Conservation (phyloP, 1,140 invertebrate genomes). For the Zaprionus vittiger region DNA sequence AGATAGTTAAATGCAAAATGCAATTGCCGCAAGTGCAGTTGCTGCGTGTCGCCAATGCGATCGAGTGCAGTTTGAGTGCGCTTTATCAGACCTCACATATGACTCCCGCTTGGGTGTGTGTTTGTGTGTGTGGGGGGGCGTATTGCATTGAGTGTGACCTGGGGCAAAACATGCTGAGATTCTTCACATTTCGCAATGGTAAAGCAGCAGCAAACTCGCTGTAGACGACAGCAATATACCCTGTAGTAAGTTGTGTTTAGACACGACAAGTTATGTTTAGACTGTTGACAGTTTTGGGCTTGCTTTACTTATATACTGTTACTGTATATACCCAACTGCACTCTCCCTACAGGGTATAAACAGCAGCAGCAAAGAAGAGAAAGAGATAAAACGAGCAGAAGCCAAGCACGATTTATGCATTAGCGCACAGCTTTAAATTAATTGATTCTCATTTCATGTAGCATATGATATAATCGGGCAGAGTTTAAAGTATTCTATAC, state of each 20-base stretch:
- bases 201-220: background rate
- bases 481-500: background rate
- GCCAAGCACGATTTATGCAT: constrained; percentile 27
- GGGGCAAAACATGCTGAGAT: constrained; percentile 6
- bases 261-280: background rate
- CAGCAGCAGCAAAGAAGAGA: constrained; percentile 7
- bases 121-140: constrained; percentile 33
- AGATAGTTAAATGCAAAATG: constrained; percentile 61
- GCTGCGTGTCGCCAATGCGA: constrained; percentile 51
- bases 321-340: background rate
- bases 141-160: constrained; percentile 33
- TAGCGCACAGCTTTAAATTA: constrained; percentile 1
- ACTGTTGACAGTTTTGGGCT: no score
- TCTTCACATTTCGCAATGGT: background rate
- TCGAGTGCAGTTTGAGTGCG: constrained; percentile 62
- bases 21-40: constrained; percentile 52
- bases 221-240: background rate
- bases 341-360: background rate
- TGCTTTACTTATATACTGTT: no score
- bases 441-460: constrained; percentile 9
- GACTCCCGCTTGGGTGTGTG: background rate
- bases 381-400: constrained; percentile 29
- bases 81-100: constrained; percentile 53
- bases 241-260: background rate
- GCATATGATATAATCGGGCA: background rate